Percentiles rank a stretch among this genome's conserved stretches.
Evolutionary conservation across 2,797 vertebrate genomes (phyloP).

Genomic region (Oryzias dopingdopingensis): DNA sequence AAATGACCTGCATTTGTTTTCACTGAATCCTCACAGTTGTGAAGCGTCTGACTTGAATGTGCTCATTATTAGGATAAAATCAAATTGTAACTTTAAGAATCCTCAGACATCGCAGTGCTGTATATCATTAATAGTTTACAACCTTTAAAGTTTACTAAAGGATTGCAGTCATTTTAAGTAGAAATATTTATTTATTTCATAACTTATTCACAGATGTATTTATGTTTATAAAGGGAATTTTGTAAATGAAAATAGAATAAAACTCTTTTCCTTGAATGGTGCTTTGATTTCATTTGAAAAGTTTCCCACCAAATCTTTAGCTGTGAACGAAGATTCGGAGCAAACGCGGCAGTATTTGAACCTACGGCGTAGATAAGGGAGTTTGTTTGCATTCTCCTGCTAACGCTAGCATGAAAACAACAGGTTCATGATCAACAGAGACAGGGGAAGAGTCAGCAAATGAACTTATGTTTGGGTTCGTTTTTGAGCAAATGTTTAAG

Average conservation of each 20-base stretch:
- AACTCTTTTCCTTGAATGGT: neutral
- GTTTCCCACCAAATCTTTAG: neutral
- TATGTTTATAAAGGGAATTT: constrained; percentile 55
- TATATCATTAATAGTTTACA: neutral
- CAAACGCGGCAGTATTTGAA: too few relatives aligned
- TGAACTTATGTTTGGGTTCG: too few relatives aligned
- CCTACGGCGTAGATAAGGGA: too few relatives aligned
- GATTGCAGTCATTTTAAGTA: constrained; percentile 26
- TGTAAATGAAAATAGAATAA: constrained; percentile 50
- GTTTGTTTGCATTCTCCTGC: neutral
- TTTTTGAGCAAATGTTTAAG: too few relatives aligned
- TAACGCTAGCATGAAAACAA: too few relatives aligned
- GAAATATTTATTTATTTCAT: constrained; percentile 68
- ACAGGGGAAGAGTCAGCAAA: too few relatives aligned
- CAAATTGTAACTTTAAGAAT: constrained; percentile 15
- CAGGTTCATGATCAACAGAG: too few relatives aligned
- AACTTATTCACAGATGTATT: constrained; percentile 69
- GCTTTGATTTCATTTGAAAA: constrained; percentile 11
- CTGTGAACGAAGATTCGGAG: too few relatives aligned
- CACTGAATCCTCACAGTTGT: neutral
- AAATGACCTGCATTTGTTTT: neutral
- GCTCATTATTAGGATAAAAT: neutral
- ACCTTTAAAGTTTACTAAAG: constrained; percentile 40
- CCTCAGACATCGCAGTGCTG: constrained; percentile 26
- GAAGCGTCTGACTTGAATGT: neutral